These are phyloP conservation scores for Oncorhynchus tshawytscha DNA, from an alignment of 2,113 vertebrate genomes.

Conservation along the genomic window DNA sequence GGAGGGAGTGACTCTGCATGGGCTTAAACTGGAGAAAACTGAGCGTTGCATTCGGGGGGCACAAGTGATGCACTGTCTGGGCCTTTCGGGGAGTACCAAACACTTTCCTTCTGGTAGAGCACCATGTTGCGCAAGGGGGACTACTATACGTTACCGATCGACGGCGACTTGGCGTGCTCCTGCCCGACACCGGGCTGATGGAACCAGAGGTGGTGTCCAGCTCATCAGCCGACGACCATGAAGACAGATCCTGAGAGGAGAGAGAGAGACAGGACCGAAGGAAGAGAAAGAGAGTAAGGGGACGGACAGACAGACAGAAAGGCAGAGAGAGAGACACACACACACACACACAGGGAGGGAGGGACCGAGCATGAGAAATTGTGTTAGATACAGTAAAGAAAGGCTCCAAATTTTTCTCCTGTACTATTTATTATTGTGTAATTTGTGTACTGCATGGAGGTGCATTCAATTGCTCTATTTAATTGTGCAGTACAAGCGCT, in stretches of 20 bases:
- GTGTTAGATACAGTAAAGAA: not conserved
- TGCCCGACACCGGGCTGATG: slow-evolving; percentile 89
- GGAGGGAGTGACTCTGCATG: slow-evolving; percentile 53
- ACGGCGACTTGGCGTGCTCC: slow-evolving; percentile 87
- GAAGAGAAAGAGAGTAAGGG: not conserved
- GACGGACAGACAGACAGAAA: not conserved
- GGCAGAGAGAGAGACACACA: not conserved
- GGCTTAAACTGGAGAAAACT: slow-evolving; percentile 30
- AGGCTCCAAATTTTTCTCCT: not conserved
- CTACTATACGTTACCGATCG: slow-evolving; percentile 83
- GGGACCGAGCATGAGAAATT: too few species aligned
- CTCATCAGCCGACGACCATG: slow-evolving; percentile 95
- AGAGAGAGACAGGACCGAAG: not conserved
- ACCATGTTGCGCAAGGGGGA: slow-evolving; percentile 18
- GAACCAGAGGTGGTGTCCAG: slow-evolving; percentile 94
- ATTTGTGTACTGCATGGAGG: not conserved
- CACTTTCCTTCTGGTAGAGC: slow-evolving; percentile 40
- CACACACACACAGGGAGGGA: too few species aligned
- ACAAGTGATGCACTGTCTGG: slow-evolving; percentile 30
- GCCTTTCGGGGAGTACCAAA: slow-evolving; percentile 27
- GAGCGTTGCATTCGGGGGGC: slow-evolving; percentile 28
- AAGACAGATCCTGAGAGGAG: slow-evolving; percentile 84
- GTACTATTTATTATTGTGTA: not conserved
- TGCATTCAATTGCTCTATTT: not conserved
- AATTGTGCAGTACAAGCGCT: not conserved